Evolutionary conservation across 2,888 invertebrate genomes (phyloP).

Genomic region (Alloscopus bannaensis): DNA sequence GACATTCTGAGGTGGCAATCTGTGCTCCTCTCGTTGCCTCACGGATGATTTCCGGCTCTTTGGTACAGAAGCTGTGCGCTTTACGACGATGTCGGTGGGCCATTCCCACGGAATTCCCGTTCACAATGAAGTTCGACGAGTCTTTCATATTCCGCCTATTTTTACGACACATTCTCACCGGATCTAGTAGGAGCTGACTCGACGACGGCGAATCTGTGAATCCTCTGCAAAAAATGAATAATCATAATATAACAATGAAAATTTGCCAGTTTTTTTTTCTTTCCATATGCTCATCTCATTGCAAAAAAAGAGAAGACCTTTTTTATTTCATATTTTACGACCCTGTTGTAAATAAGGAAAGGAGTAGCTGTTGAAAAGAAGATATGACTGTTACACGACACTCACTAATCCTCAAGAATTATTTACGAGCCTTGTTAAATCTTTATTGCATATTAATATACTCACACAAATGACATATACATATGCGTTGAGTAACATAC

Average conservation of each 20-base stretch:
- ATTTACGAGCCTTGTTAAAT: conserved; percentile 12
- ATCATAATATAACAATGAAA: neutral
- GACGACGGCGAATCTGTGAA: conserved; percentile 74
- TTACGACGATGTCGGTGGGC: conserved; percentile 74
- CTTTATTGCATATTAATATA: conserved; percentile 3
- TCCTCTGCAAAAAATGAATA: conserved; percentile 72
- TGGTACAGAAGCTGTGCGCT: conserved; percentile 80
- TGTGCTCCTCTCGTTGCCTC: conserved; percentile 90
- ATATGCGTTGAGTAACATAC: too few species aligned
- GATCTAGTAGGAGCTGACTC: conserved; percentile 92
- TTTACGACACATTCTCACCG: conserved; percentile 91
- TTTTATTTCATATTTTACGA: neutral
- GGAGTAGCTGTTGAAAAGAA: neutral
- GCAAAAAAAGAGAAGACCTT: neutral
- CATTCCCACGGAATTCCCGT: conserved; percentile 79
- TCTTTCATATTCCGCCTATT: conserved; percentile 75
- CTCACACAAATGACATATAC: too few species aligned
- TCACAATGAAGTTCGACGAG: conserved; percentile 77
- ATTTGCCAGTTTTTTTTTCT: neutral
- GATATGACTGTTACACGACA: too few species aligned
- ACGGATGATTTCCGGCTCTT: conserved; percentile 87
- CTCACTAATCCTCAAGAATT: neutral
- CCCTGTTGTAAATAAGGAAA: neutral
- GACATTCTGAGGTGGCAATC: conserved; percentile 89
- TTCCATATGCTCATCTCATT: neutral